phyloP scores from a whole-genome alignment of 1,140 invertebrate species.

The Oedothorax gibbosus region DNA sequence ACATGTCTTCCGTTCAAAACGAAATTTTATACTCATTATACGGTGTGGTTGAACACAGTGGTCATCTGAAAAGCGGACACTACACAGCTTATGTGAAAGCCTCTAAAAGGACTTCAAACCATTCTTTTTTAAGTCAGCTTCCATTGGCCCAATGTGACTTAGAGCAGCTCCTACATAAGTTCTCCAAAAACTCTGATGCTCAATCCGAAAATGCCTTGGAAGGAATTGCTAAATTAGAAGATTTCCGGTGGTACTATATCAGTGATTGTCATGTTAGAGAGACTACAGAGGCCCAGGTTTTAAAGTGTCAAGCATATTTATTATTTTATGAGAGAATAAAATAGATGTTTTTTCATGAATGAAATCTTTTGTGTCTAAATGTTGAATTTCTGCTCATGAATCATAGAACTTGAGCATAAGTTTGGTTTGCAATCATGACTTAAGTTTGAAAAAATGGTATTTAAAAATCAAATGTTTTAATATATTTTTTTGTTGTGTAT shows the following conservation, averaged over 20 bases:
- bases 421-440: no score
- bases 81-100: constrained; percentile 90
- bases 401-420: neutral
- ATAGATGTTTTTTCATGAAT: neutral
- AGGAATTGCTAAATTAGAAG: constrained; percentile 64
- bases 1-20: constrained; percentile 75
- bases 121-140: constrained; percentile 66
- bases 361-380: neutral
- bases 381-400: neutral
- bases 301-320: constrained; percentile 93
- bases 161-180: constrained; percentile 62
- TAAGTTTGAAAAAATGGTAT: no score
- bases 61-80: constrained; percentile 90
- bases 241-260: constrained; percentile 91
- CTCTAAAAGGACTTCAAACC: constrained; percentile 65
- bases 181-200: constrained; percentile 51
- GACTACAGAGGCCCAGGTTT: constrained; percentile 82
- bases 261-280: constrained; percentile 88
- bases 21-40: constrained; percentile 90
- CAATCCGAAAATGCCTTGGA: neutral
- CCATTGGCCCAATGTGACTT: constrained; percentile 65
- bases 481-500: no score
- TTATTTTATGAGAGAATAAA: constrained; percentile 93
- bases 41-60: constrained; percentile 94
- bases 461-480: no score